phyloP scores from a whole-genome alignment of 1,140 invertebrate genomes.

The Acromyrmex heyeri region DNA sequence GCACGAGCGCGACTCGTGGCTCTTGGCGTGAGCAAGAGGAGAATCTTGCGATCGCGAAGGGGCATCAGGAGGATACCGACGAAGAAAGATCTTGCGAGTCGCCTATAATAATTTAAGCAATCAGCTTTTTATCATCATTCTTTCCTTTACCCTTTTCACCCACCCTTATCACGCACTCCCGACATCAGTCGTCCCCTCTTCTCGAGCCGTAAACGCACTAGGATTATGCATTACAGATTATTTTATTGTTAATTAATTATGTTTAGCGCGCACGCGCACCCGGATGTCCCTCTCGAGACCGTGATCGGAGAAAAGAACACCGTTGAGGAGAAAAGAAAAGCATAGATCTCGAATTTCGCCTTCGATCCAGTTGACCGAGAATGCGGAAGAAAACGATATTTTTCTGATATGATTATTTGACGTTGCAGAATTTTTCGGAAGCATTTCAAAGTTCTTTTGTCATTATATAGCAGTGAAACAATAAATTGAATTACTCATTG shows the following conservation, averaged over 20 bases:
- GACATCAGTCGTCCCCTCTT: slow-evolving; percentile 61
- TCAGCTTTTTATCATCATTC: slow-evolving; percentile 62
- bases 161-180: slow-evolving; percentile 39
- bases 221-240: slow-evolving; percentile 72
- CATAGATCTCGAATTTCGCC: slow-evolving; percentile 50
- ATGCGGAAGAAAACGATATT: slow-evolving; percentile 5
- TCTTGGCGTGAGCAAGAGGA: slow-evolving; percentile 31
- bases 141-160: slow-evolving; percentile 22
- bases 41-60: slow-evolving; percentile 36
- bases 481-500: slow-evolving; percentile 8
- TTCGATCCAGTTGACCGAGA: slow-evolving; percentile 9
- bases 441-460: neutral
- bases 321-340: neutral
- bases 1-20: slow-evolving; percentile 64
- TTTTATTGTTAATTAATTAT: slow-evolving; percentile 75
- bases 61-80: slow-evolving; percentile 31
- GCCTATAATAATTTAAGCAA: slow-evolving; percentile 66
- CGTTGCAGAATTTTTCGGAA: neutral
- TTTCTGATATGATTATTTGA: neutral
- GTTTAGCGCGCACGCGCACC: slow-evolving; percentile 54
- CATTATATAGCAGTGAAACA: neutral
- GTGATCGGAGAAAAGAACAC: neutral
- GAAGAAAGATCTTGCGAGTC: slow-evolving; percentile 66
- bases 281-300: slow-evolving; percentile 58
- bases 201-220: slow-evolving; percentile 72